Percentiles rank a stretch among this genome's conserved stretches.
Conservation (phyloP, 2,888 invertebrate genomes). For the Colostygia pectinataria region DNA sequence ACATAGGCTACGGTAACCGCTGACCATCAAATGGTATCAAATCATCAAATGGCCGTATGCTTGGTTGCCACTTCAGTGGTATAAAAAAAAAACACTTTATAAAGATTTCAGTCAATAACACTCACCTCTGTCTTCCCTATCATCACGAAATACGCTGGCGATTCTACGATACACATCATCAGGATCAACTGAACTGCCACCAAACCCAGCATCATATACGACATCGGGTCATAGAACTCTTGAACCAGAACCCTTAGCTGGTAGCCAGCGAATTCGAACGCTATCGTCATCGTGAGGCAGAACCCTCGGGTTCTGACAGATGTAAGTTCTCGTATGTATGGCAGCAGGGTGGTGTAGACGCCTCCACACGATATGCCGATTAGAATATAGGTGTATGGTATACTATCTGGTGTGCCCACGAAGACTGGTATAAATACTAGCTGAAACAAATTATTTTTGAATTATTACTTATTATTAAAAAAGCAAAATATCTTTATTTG, state of each 20-base stretch:
- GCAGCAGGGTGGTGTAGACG: conserved; percentile 58
- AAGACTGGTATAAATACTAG: conserved; percentile 20
- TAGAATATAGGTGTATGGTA: conserved; percentile 47
- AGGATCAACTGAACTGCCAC: conserved; percentile 56
- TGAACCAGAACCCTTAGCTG: conserved; percentile 13
- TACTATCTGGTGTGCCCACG: conserved; percentile 4
- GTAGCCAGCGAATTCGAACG: conserved; percentile 55
- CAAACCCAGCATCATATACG: conserved; percentile 55
- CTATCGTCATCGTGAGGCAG: conserved; percentile 48
- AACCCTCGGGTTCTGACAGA: conserved; percentile 41
- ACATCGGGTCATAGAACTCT: conserved; percentile 17
- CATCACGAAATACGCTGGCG: conserved; percentile 63
- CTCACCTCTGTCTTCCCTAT: conserved; percentile 58
- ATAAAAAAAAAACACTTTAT: too few relatives aligned
- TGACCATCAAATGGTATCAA: too few relatives aligned
- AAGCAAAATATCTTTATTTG: too few relatives aligned
- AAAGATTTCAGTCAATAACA: neutral
- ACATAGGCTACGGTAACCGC: too few relatives aligned
- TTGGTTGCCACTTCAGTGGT: too few relatives aligned
- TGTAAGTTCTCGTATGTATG: conserved; percentile 61
- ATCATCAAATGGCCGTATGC: too few relatives aligned
- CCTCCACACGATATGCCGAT: conserved; percentile 62
- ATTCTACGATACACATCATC: conserved; percentile 55
- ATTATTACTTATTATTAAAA: too few relatives aligned
- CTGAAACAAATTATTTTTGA: conserved; percentile 5